Evolutionary conservation across 2,797 vertebrate genomes (phyloP).

Genomic region (Poecilia gillii): DNA sequence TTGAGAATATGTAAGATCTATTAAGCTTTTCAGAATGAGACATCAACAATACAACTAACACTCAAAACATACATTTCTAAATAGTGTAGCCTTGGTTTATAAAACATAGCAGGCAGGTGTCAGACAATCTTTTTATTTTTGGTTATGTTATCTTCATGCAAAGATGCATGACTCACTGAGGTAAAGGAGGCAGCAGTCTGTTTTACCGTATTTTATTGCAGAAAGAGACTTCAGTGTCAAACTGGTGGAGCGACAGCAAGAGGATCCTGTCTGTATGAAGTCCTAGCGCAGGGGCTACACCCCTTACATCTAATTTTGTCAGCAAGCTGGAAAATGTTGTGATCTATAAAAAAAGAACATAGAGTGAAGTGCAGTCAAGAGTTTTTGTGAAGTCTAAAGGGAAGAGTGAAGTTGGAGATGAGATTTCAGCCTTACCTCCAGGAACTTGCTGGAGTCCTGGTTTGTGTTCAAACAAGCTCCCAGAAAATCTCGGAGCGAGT

Average conservation of each 20-base stretch:
- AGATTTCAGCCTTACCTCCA: conserved; percentile 70
- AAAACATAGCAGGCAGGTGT: not conserved
- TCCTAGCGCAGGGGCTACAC: conserved; percentile 59
- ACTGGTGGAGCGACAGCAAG: conserved; percentile 83
- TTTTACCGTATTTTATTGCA: conserved; percentile 78
- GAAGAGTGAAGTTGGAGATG: not conserved
- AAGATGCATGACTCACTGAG: not conserved
- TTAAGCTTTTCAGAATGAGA: not conserved
- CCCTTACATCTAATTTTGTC: conserved; percentile 73
- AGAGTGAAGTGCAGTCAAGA: not conserved
- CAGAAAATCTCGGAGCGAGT: conserved; percentile 76
- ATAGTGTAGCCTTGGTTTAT: not conserved
- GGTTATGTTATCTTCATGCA: not conserved
- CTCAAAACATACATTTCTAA: not conserved
- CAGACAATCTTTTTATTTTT: not conserved
- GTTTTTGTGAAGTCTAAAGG: not conserved
- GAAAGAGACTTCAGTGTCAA: conserved; percentile 84
- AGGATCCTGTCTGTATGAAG: conserved; percentile 61
- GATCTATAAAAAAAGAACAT: conserved; percentile 56
- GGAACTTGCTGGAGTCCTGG: conserved; percentile 61
- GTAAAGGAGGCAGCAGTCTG: not conserved
- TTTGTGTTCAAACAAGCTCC: conserved; percentile 49
- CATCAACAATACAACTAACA: not conserved
- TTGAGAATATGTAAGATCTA: not conserved
- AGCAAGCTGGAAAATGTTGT: conserved; percentile 83